Evolutionary conservation across 2,797 vertebrate genomes (phyloP), one percentile per base, ranked within the genome.

Genomic region (Thamnophis elegans): DNA sequence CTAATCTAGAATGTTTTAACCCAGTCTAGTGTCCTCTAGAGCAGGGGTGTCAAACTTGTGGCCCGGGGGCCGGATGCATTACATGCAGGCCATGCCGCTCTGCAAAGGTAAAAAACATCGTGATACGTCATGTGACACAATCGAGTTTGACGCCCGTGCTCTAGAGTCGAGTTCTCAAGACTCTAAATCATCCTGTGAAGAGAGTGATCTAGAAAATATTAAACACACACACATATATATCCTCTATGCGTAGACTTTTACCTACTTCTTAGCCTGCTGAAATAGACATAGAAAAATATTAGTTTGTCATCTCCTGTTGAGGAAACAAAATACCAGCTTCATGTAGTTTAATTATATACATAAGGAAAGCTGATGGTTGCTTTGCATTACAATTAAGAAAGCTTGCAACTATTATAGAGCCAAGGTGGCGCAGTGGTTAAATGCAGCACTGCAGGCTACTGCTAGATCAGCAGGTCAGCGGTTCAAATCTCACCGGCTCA

Each of bases 91-190:
- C 10, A 62, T 10, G 26, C 26, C 60, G 11, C 60, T 62, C 26
- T 0, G 4, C 26, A 12, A 62, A 65, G 11, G 26, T 60, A 28
- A 65, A 12, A 28, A 65, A 5, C 1, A 13, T 62, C 9, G 0
- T 1, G 26, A 12, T 62, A 62, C 1, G 11, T 62, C 26, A 12
- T 0, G 47, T n/a, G 60, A 65, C 1, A 11, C 0, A 0, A 28
- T 65, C 11, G 4, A 65, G 60, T 65, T 65, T n/a, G 60, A 65
- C 4, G 65, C 60, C 60, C 4, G 3, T 65, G 26, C 26, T 65
- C 60, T 65, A 82, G 73, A 47, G 20, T 47, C 18, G 22, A 47
- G 36, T 47, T 82, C 10, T 20, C 73, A 82, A 20, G 18, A 47
- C 20, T 78, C 20, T 12, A 36, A 82, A 82, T 82, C 4, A 82